phyloP scores from a whole-genome alignment of 2,797 vertebrate species.

The Chromobotia macracanthus region DNA sequence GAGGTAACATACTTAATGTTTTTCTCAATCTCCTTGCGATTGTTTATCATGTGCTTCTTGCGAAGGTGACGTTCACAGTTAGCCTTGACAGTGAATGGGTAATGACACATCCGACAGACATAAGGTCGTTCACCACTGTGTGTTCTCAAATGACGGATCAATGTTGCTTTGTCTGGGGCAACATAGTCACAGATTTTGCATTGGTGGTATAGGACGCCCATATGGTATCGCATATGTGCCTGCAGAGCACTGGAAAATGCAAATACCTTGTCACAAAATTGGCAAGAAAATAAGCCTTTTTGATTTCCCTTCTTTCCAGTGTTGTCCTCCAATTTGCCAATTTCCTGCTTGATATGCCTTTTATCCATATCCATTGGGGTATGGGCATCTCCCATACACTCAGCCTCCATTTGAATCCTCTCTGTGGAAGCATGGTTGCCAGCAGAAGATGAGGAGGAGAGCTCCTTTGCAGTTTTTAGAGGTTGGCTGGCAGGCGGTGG shows the following conservation, averaged over 20 bases:
- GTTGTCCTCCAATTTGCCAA: constrained; percentile 74
- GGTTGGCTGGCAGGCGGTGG: constrained; percentile 82
- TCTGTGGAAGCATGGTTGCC: constrained; percentile 50
- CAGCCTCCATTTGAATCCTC: constrained; percentile 81
- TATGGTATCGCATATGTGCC: constrained; percentile 91
- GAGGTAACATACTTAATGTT: constrained; percentile 93
- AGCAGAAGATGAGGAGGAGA: constrained; percentile 66
- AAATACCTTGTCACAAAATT: neutral
- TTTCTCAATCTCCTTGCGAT: constrained; percentile 94
- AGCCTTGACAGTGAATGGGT: constrained; percentile 97
- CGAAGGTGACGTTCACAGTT: constrained; percentile 97
- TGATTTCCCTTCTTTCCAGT: constrained; percentile 66
- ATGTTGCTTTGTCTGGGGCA: constrained; percentile 92
- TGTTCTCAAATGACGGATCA: constrained; percentile 93
- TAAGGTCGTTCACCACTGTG: constrained; percentile 97
- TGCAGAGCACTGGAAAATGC: neutral
- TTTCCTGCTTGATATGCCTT: constrained; percentile 85
- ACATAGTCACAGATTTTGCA: constrained; percentile 98
- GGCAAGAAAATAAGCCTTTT: neutral
- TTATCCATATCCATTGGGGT: constrained; percentile 81
- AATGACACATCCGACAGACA: constrained; percentile 94
- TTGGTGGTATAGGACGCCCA: constrained; percentile 91
- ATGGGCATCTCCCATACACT: constrained; percentile 84
- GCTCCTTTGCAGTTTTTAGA: constrained; percentile 79
- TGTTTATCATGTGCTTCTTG: constrained; percentile 96